Conservation (phyloP, 2,888 invertebrate species). For the Ennomos quercinarius region DNA sequence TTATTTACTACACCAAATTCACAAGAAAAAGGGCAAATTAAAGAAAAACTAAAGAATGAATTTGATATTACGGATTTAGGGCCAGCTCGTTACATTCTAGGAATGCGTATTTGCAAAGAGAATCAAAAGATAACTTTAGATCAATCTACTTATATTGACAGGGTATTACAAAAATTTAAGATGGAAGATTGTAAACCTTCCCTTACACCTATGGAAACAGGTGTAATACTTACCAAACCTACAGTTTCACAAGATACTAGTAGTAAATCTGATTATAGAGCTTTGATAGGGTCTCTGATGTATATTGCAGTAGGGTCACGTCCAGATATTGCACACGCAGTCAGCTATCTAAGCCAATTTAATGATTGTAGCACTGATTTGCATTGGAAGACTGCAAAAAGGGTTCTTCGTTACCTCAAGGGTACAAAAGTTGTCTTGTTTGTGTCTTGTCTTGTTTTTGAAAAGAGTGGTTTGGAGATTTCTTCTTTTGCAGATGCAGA, state of each 20-base stretch:
- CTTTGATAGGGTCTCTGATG: conserved; percentile 1
- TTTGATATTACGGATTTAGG: neutral
- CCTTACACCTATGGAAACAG: too few relatives aligned
- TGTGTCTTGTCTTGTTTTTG: too few relatives aligned
- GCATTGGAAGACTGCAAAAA: conserved; percentile 2
- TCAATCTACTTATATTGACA: too few relatives aligned
- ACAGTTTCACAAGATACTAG: too few relatives aligned
- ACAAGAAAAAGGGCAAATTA: too few relatives aligned
- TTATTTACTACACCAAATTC: too few relatives aligned
- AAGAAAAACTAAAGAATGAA: neutral
- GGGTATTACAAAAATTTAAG: too few relatives aligned
- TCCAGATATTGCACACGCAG: conserved; percentile 8
- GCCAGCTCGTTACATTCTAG: neutral
- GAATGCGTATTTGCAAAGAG: neutral
- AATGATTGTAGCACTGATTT: conserved; percentile 6
- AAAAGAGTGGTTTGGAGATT: too few relatives aligned
- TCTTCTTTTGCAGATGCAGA: too few relatives aligned
- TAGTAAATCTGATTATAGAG: too few relatives aligned
- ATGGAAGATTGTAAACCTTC: too few relatives aligned
- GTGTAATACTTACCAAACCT: too few relatives aligned
- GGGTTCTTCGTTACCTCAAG: neutral
- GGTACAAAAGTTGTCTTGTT: neutral
- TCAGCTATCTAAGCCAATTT: conserved; percentile 14
- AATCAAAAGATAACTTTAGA: neutral
- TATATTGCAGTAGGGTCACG: conserved; percentile 7